Conservation (phyloP, 2,888 invertebrate species). For the Nomada goodeniana region DNA sequence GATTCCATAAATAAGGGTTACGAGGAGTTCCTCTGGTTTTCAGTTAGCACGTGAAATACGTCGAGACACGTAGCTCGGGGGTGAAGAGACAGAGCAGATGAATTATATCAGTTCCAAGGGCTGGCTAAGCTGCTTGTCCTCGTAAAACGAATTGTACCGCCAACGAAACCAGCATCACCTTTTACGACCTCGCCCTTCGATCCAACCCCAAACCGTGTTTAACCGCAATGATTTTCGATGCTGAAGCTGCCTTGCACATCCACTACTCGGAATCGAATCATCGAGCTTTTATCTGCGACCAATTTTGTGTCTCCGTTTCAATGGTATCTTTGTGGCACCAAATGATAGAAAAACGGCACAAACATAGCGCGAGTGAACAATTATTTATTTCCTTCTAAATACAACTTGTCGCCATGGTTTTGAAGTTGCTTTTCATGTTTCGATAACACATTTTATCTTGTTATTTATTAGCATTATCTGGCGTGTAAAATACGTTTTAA, state of each 20-base stretch:
- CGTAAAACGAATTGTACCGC: constrained; percentile 64
- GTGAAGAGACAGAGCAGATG: constrained; percentile 62
- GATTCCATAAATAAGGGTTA: constrained; percentile 80
- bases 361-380: too few relatives aligned
- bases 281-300: neutral
- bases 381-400: too few relatives aligned
- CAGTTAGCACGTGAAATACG: constrained; percentile 53
- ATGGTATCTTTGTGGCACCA: too few relatives aligned
- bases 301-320: neutral
- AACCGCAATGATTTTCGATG: constrained; percentile 68
- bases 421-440: too few relatives aligned
- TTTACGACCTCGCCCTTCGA: constrained; percentile 39
- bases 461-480: too few relatives aligned
- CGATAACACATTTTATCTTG: too few relatives aligned
- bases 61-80: constrained; percentile 45
- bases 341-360: too few relatives aligned
- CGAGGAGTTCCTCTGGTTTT: constrained; percentile 60
- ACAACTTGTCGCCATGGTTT: too few relatives aligned
- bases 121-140: constrained; percentile 75
- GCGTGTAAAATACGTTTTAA: too few relatives aligned
- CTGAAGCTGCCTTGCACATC: constrained; percentile 31
- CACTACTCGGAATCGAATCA: constrained; percentile 19
- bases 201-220: constrained; percentile 37
- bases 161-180: constrained; percentile 60
- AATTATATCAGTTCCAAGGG: constrained; percentile 72